Evolutionary conservation across 2,797 vertebrate genomes (phyloP).

Genomic region (Sebastes flavidus): DNA sequence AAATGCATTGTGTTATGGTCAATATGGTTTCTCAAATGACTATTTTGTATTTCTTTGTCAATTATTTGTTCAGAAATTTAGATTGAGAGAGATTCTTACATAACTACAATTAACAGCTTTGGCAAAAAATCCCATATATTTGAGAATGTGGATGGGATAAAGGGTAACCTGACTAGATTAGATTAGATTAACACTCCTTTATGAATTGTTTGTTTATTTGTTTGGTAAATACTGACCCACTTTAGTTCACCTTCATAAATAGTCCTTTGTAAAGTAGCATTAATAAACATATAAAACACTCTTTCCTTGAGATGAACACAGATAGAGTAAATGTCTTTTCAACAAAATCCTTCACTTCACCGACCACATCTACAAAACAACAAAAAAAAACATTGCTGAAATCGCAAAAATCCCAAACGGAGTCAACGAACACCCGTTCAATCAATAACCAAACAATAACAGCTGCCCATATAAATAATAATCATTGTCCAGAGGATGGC

Average conservation of each 20-base stretch:
- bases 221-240: slow-evolving; percentile 22
- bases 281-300: slow-evolving; percentile 27
- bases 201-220: slow-evolving; percentile 13
- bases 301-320: slow-evolving; percentile 24
- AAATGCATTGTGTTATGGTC: neutral
- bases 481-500: slow-evolving; percentile 45
- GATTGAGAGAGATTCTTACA: neutral
- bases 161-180: neutral
- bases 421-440: slow-evolving; percentile 27
- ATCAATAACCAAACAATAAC: slow-evolving; percentile 48
- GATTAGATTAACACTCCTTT: slow-evolving; percentile 7
- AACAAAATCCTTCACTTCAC: slow-evolving; percentile 35
- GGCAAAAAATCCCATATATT: neutral
- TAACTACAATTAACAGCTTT: neutral
- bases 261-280: slow-evolving; percentile 1
- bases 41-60: neutral
- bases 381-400: slow-evolving; percentile 20
- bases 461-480: slow-evolving; percentile 54
- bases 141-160: neutral
- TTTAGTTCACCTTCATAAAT: slow-evolving; percentile 35
- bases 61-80: neutral
- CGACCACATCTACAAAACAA: slow-evolving; percentile 5
- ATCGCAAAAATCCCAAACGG: neutral
- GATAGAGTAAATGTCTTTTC: slow-evolving; percentile 33
- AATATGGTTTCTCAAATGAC: neutral